These are phyloP conservation scores for Jacana jacana DNA, from an alignment of 2,113 vertebrate species.

Conservation along the genomic window DNA sequence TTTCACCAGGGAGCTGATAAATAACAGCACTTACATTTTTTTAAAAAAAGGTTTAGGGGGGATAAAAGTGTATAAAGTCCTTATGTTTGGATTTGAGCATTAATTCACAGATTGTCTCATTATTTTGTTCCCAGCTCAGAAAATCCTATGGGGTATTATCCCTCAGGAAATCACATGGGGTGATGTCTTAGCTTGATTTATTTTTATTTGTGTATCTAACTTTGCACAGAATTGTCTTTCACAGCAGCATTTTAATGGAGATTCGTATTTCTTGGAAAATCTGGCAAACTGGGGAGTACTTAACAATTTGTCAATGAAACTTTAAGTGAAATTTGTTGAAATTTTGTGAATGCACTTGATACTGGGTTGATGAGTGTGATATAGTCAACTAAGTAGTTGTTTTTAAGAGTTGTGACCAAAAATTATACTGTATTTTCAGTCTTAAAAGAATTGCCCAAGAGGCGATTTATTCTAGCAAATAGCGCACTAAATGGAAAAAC, in stretches of 20 bases:
- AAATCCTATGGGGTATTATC: constrained; percentile 15
- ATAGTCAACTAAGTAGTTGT: neutral
- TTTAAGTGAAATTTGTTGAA: neutral
- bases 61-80: neutral
- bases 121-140: neutral
- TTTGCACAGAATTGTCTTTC: constrained; percentile 18
- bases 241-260: neutral
- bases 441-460: neutral
- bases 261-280: constrained; percentile 22
- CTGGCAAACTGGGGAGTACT: neutral
- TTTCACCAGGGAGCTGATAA: constrained; percentile 25
- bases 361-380: neutral
- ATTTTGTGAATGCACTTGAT: neutral
- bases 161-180: constrained; percentile 29
- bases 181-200: constrained; percentile 3
- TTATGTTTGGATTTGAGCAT: neutral
- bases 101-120: constrained; percentile 28
- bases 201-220: constrained; percentile 8
- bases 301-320: neutral
- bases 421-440: neutral
- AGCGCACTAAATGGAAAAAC: neutral
- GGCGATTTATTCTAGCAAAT: neutral
- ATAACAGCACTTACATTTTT: neutral
- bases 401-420: neutral
- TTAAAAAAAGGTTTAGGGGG: neutral